Base-by-base conservation (phyloP, 2,113 vertebrate species). In the Planiliza haematocheilus region DNA sequence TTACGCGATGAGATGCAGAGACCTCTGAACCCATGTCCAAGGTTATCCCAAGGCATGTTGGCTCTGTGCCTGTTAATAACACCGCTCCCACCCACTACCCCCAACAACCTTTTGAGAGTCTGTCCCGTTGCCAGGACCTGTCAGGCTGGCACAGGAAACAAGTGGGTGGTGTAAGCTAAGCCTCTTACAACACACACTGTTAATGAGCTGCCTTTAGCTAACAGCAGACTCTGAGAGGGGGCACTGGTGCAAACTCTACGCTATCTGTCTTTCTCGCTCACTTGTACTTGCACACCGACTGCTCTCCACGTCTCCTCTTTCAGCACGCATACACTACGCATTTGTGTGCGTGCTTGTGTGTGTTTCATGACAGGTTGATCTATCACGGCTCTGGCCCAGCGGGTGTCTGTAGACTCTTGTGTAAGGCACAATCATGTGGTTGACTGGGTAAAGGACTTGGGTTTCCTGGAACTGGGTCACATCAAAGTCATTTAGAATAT, bases 171-270 rank as follows among this genome's bases (percentile, higher is more conserved):
- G 89, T 91, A 89, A 86, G 75, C 88, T 88, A 90, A 91, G 84
- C 87, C 83, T 88, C 87, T 90, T 88, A 86, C 85, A 88, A 76
- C 78, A 81, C 81, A 83, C 84, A 87, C 83, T 71, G 85, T 83
- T 91, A 91, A 93, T 91, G 89, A 91, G 89, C 85, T 86, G 89
- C 86, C 87, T 89, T 90, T 88, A 88, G 89, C 86, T 83, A 88
- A 88, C 86, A 79, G 81, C 69, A 85, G 81, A 79, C 84, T 74
- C 68, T 42, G n/a, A 69, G 36, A 70, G 60, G 70, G 64, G 59
- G 63, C 56, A 70, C 68, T 48, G 18, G 51, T 50, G 82, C 64
- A 60, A 70, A 82, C 58, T 72, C 76, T 74, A 53, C 60, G 7
- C 70, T 66, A 71, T 82, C 80, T 64, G 53, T 82, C 72, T 79